Evolutionary conservation across 92 coral and sea anemone genomes (phyloP).

Genomic region (Zoanthus gigantus): DNA sequence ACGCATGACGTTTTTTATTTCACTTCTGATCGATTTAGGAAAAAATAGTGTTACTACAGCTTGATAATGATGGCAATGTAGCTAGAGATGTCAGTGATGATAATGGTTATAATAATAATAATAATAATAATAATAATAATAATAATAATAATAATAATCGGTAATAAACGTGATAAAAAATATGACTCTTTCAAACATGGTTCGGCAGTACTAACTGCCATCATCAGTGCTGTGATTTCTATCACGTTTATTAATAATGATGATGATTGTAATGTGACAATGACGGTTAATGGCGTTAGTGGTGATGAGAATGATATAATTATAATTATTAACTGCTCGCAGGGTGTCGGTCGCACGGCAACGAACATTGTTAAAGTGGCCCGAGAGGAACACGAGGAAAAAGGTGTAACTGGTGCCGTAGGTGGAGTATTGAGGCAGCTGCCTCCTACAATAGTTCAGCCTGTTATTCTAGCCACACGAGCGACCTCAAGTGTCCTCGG

Average conservation of each 20-base stretch:
- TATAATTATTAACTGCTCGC: neutral
- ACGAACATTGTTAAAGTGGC: slow-evolving; percentile 94
- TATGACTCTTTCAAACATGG: no score
- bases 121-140: neutral
- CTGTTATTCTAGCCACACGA: slow-evolving; percentile 94
- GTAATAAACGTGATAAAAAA: neutral
- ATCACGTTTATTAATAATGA: no score
- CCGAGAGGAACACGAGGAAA: slow-evolving; percentile 96
- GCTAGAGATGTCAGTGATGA: neutral
- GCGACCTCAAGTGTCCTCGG: slow-evolving; percentile 99
- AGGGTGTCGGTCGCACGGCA: slow-evolving; percentile 98
- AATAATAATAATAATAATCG: neutral
- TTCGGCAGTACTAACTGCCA: no score
- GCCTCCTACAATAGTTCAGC: slow-evolving; percentile 98
- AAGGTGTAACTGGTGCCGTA: slow-evolving; percentile 97
- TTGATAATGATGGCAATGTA: neutral
- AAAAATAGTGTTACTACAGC: no score
- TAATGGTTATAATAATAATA: neutral
- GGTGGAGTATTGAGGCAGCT: slow-evolving; percentile 98
- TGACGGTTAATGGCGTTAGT: neutral
- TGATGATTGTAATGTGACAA: neutral
- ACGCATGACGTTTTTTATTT: no score
- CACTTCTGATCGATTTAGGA: no score
- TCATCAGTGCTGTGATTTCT: neutral
- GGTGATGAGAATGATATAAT: neutral